Evolutionary conservation across 2,797 vertebrate species (phyloP).

Genomic region (Cuculus canorus): DNA sequence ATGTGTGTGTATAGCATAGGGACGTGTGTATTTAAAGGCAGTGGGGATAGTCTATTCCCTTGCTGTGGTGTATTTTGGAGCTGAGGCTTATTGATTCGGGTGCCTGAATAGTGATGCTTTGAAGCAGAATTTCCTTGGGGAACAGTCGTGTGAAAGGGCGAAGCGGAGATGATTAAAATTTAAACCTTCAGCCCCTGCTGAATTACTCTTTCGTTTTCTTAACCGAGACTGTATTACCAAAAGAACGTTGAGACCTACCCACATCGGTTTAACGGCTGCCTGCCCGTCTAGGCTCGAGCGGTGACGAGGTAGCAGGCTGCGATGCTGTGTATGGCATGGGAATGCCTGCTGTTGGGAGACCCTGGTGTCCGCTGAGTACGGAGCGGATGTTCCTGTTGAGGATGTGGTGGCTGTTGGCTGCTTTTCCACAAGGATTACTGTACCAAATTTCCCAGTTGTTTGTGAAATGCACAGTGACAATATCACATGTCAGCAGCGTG

Average conservation of each 20-base stretch:
- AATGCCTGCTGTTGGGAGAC: background rate
- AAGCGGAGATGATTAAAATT: conserved; percentile 67
- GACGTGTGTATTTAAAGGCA: background rate
- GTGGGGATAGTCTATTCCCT: background rate
- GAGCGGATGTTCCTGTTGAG: background rate
- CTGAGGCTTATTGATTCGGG: conserved; percentile 65
- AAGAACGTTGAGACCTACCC: conserved; percentile 17
- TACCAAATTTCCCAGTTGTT: background rate
- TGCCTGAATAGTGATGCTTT: conserved; percentile 44
- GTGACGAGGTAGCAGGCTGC: background rate
- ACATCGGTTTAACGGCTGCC: conserved; percentile 27
- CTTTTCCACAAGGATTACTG: background rate
- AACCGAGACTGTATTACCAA: background rate
- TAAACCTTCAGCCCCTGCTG: conserved; percentile 67
- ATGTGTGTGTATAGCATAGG: background rate
- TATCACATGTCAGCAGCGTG: background rate
- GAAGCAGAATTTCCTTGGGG: conserved; percentile 67
- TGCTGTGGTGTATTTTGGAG: conserved; percentile 52
- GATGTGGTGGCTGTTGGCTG: background rate
- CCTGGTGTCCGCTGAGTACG: background rate
- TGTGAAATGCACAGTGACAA: background rate
- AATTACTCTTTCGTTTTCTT: conserved; percentile 58
- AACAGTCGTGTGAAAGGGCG: conserved; percentile 55
- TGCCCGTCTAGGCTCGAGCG: background rate
- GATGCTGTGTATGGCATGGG: background rate